phyloP scores from a whole-genome alignment of 2,797 vertebrate genomes.

The Euphonia xanthogaster region DNA sequence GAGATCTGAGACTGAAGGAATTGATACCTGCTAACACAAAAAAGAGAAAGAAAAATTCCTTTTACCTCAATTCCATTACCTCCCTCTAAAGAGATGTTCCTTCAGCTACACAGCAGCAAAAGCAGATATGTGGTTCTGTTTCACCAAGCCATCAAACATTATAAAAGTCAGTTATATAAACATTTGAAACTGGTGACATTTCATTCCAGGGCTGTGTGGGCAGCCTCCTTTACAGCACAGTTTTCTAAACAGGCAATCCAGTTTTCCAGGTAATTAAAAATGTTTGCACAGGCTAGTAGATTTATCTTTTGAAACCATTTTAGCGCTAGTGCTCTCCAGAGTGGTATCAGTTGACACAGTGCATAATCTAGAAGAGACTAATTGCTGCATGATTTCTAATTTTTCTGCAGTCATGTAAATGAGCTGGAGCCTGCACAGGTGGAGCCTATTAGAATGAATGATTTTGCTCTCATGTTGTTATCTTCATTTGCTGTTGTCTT shows the following conservation, averaged over 20 bases:
- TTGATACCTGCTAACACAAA: conserved; percentile 35
- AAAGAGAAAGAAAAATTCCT: neutral
- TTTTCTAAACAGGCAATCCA: conserved; percentile 77
- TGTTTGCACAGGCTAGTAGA: conserved; percentile 82
- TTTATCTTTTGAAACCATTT: conserved; percentile 84
- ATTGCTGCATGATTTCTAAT: conserved; percentile 83
- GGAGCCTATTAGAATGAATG: conserved; percentile 82
- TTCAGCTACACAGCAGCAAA: conserved; percentile 47
- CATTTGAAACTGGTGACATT: conserved; percentile 75
- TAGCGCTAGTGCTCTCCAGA: conserved; percentile 81
- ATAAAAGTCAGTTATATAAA: conserved; percentile 79
- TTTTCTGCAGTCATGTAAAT: conserved; percentile 84
- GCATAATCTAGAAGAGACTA: conserved; percentile 85
- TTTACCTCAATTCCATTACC: neutral
- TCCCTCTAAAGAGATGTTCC: conserved; percentile 32
- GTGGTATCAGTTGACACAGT: conserved; percentile 83
- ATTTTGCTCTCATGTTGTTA: conserved; percentile 81
- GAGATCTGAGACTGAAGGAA: conserved; percentile 28
- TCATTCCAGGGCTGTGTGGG: conserved; percentile 73
- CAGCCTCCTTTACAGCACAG: conserved; percentile 74
- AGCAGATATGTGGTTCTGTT: conserved; percentile 60
- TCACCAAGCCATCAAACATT: conserved; percentile 72
- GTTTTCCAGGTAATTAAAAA: conserved; percentile 85
- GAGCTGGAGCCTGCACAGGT: conserved; percentile 80
- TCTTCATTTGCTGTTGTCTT: conserved; percentile 83